Conservation (phyloP, 1,140 invertebrate species). For the Adoxophyes honmai region DNA sequence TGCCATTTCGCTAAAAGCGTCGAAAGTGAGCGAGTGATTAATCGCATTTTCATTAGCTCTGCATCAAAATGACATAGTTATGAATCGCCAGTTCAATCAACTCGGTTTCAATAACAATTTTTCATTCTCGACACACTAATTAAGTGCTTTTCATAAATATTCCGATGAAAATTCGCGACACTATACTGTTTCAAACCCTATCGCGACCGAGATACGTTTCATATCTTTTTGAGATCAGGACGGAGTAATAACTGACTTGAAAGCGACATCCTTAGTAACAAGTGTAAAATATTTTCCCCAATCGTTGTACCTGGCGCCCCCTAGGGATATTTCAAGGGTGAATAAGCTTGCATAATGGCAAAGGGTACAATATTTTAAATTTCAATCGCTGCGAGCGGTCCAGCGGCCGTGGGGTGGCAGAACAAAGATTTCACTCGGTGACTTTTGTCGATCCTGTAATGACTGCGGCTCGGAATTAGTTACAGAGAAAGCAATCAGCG, state of each 20-base stretch:
- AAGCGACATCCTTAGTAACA: conserved; percentile 74
- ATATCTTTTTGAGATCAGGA: conserved; percentile 32
- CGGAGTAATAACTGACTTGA: conserved; percentile 45
- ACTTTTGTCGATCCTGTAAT: conserved; percentile 40
- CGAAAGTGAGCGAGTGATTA: conserved; percentile 54
- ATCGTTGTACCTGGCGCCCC: conserved; percentile 74
- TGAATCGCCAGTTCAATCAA: conserved; percentile 72
- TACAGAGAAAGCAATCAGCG: conserved; percentile 13
- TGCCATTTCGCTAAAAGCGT: conserved; percentile 51
- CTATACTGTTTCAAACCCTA: conserved; percentile 37
- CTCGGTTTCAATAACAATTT: conserved; percentile 76
- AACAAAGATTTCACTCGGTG: conserved; percentile 69
- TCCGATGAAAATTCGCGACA: conserved; percentile 28
- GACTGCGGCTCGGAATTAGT: conserved; percentile 5
- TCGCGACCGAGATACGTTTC: conserved; percentile 24
- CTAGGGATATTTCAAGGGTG: conserved; percentile 78
- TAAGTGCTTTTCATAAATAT: conserved; percentile 75
- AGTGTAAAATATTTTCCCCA: conserved; percentile 77
- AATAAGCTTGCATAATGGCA: conserved; percentile 77
- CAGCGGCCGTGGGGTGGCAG: conserved; percentile 47
- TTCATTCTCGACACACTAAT: conserved; percentile 76
- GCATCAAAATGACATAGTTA: conserved; percentile 75
- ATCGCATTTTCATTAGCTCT: conserved; percentile 68
- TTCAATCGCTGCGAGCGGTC: conserved; percentile 76
- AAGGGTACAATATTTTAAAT: conserved; percentile 79